Conservation (phyloP, 2,797 vertebrate genomes). For the Acomys russatus region DNA sequence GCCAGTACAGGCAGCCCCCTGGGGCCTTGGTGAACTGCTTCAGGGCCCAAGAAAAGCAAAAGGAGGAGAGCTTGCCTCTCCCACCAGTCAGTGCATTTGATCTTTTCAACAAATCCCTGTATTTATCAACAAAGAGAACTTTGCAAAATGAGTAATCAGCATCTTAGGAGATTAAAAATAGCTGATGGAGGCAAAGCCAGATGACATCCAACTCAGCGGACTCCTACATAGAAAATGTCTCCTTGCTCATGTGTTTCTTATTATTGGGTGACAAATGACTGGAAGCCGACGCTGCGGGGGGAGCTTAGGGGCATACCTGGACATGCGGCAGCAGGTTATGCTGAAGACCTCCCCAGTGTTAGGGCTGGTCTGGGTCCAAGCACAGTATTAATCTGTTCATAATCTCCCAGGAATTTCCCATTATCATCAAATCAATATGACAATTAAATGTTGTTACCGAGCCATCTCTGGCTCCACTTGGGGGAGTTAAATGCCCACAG, state of each 20-base stretch:
- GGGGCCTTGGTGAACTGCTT: background rate
- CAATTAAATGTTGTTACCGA: conserved; percentile 61
- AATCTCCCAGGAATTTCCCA: conserved; percentile 31
- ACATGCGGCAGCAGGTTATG: background rate
- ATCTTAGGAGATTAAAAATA: conserved; percentile 80
- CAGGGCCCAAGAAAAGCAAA: background rate
- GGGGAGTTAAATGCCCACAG: conserved; percentile 76
- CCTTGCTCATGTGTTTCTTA: conserved; percentile 57
- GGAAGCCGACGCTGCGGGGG: background rate
- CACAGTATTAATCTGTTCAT: background rate
- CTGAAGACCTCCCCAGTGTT: background rate
- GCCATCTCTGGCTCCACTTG: conserved; percentile 71
- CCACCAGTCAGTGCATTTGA: background rate
- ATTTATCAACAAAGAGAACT: conserved; percentile 74
- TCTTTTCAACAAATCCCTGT: conserved; percentile 40
- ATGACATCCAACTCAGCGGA: conserved; percentile 53
- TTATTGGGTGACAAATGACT: conserved; percentile 39
- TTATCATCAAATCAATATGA: conserved; percentile 68
- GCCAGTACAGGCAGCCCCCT: rapidly evolving
- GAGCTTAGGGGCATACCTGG: background rate
- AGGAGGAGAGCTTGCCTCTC: background rate
- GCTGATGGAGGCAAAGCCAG: conserved; percentile 67
- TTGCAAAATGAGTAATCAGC: conserved; percentile 79
- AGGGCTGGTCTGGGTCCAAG: background rate
- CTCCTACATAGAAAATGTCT: conserved; percentile 68